These are phyloP conservation scores for Agonopterix alstromeriana DNA, from an alignment of 2,888 invertebrate species.

Conservation along the genomic window DNA sequence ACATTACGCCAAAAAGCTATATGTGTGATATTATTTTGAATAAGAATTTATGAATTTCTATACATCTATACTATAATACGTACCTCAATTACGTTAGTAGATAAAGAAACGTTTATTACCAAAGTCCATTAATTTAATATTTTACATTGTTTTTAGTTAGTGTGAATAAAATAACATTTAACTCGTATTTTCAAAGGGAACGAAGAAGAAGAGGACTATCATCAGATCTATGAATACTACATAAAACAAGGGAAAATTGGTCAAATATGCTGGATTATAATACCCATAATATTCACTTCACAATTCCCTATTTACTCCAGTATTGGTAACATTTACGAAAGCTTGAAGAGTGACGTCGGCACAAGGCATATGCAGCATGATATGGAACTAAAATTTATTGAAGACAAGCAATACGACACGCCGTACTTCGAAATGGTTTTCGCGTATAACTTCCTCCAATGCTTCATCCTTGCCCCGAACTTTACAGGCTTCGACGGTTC, in stretches of 20 bases:
- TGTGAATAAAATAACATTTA: too few species aligned
- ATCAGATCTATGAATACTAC: conserved; percentile 35
- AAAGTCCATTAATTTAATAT: too few species aligned
- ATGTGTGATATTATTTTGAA: too few species aligned
- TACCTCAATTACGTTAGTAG: too few species aligned
- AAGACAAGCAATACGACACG: conserved; percentile 43
- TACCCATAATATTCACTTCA: conserved; percentile 34
- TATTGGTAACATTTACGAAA: conserved; percentile 34
- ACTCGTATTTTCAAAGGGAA: conserved; percentile 24
- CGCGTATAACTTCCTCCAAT: conserved; percentile 37
- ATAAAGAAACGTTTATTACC: too few species aligned
- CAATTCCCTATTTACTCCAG: conserved; percentile 48
- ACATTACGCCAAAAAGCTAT: too few species aligned
- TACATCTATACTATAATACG: too few species aligned
- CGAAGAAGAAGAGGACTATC: conserved; percentile 34
- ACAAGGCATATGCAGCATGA: conserved; percentile 47
- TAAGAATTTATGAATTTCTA: too few species aligned
- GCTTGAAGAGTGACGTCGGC: conserved; percentile 33
- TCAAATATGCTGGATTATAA: conserved; percentile 39
- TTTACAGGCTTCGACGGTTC: conserved; percentile 52
- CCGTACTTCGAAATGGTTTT: conserved; percentile 51
- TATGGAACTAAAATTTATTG: conserved; percentile 41
- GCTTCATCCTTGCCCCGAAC: conserved; percentile 33
- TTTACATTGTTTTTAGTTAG: too few species aligned
- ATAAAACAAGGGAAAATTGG: conserved; percentile 36